These are phyloP conservation scores for Seriola aureovittata DNA, from an alignment of 2,113 vertebrate genomes.

Conservation along the genomic window DNA sequence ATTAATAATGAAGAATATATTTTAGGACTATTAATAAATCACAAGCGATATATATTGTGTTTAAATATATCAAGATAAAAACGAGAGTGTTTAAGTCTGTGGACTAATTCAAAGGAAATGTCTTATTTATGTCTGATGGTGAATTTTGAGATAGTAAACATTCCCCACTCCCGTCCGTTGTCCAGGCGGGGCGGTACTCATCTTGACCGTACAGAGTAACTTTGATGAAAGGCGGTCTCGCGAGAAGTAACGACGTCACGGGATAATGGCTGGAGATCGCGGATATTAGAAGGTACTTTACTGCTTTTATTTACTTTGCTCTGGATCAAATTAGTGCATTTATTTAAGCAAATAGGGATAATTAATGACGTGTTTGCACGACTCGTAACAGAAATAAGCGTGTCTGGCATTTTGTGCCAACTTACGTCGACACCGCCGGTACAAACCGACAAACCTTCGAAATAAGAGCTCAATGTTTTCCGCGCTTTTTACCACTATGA, in stretches of 20 bases:
- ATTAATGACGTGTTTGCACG: background rate
- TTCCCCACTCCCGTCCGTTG: background rate
- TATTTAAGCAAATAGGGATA: rapidly evolving
- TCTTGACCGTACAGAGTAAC: constrained; percentile 19
- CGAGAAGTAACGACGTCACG: constrained; percentile 62
- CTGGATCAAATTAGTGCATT: constrained; percentile 5
- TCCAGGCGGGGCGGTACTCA: rapidly evolving
- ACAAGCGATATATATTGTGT: no score
- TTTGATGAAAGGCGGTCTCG: constrained; percentile 47
- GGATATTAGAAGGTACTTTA: constrained; percentile 80
- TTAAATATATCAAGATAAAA: no score
- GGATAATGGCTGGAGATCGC: constrained; percentile 72
- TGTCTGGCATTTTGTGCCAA: constrained; percentile 20
- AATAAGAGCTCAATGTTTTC: constrained; percentile 82
- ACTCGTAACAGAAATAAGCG: rapidly evolving
- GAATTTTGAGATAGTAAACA: background rate
- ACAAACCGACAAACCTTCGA: constrained; percentile 75
- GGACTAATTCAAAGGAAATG: rapidly evolving
- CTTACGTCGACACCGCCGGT: constrained; percentile 60
- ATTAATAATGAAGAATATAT: no score
- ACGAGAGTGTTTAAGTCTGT: background rate
- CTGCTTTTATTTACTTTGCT: constrained; percentile 68
- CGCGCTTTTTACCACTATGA: constrained; percentile 66
- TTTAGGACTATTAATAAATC: no score
- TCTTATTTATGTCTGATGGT: background rate